These are phyloP conservation scores for Panopea generosa DNA, from an alignment of 2,888 invertebrate species.

Conservation along the genomic window DNA sequence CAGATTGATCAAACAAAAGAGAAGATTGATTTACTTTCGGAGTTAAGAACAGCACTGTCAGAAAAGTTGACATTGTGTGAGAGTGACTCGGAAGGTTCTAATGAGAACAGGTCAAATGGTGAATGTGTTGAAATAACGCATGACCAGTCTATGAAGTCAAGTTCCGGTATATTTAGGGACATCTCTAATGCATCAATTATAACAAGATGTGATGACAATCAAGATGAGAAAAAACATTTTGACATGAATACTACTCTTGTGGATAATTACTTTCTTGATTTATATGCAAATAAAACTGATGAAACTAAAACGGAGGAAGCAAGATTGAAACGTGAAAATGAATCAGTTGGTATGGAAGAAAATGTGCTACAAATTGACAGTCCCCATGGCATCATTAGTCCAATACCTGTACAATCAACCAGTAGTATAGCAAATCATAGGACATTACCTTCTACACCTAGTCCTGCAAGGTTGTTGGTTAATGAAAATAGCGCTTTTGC, in stretches of 20 bases:
- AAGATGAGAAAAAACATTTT: no score
- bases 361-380: slow-evolving; percentile 2
- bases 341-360: background rate
- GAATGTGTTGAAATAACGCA: background rate
- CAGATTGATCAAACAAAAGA: slow-evolving; percentile 38
- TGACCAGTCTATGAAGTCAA: no score
- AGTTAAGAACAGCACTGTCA: slow-evolving; percentile 27
- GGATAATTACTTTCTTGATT: slow-evolving; percentile 18
- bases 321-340: slow-evolving; percentile 17
- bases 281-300: slow-evolving; percentile 56
- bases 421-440: slow-evolving; percentile 35
- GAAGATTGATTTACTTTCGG: slow-evolving; percentile 30
- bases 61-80: slow-evolving; percentile 26
- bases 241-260: no score
- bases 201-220: no score
- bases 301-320: slow-evolving; percentile 56
- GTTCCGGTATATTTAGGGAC: no score
- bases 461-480: slow-evolving; percentile 39
- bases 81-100: background rate
- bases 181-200: no score
- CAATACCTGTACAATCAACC: slow-evolving; percentile 39
- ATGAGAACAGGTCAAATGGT: background rate
- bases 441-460: slow-evolving; percentile 33
- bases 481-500: slow-evolving; percentile 66
- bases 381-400: slow-evolving; percentile 44